phyloP scores from a whole-genome alignment of 2,888 invertebrate genomes.

The Aleiodes testaceus region DNA sequence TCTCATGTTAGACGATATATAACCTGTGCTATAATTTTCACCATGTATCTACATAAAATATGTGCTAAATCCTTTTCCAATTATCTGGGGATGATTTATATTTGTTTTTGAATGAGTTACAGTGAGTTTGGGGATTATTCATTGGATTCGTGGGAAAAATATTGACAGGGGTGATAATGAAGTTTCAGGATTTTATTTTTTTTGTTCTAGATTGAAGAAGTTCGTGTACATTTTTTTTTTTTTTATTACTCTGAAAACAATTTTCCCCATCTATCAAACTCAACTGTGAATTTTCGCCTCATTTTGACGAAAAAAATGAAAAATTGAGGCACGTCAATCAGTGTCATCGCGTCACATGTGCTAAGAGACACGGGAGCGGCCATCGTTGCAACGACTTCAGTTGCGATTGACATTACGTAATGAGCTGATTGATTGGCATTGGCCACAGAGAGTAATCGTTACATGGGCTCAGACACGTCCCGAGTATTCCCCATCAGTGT shows the following conservation, averaged over 20 bases:
- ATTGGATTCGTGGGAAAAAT: too few species aligned
- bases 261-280: too few species aligned
- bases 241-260: too few species aligned
- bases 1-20: constrained; percentile 15
- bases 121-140: too few species aligned
- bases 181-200: too few species aligned
- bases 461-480: constrained; percentile 57
- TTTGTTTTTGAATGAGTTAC: too few species aligned
- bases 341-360: constrained; percentile 26
- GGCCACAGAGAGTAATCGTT: constrained; percentile 63
- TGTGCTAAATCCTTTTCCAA: too few species aligned
- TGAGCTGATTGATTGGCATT: constrained; percentile 68
- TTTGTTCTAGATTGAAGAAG: too few species aligned
- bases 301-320: neutral
- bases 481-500: constrained; percentile 40
- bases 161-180: too few species aligned
- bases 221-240: too few species aligned
- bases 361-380: constrained; percentile 21
- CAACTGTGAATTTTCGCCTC: too few species aligned
- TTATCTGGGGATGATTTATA: too few species aligned
- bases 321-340: constrained; percentile 21
- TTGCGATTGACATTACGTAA: constrained; percentile 63
- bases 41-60: neutral
- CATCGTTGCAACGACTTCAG: constrained; percentile 40
- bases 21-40: neutral